These are phyloP conservation scores for Campoletis raptor DNA, from an alignment of 2,888 invertebrate genomes.

Conservation along the genomic window DNA sequence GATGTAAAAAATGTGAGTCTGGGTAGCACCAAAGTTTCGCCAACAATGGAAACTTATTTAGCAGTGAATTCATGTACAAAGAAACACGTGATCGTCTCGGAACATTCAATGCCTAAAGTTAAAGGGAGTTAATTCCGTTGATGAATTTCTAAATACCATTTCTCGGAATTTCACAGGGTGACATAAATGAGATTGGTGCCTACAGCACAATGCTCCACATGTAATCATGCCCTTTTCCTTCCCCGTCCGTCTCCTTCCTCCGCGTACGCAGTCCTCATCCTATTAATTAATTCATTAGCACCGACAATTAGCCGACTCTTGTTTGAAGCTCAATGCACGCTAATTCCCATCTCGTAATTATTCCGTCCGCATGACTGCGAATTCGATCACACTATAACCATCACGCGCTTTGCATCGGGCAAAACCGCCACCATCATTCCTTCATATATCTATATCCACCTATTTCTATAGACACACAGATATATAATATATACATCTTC, in stretches of 20 bases:
- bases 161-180: constrained; percentile 37
- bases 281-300: constrained; percentile 79
- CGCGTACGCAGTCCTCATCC: constrained; percentile 62
- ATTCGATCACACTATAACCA: constrained; percentile 62
- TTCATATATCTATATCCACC: neutral
- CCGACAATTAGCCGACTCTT: constrained; percentile 76
- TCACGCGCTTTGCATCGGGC: constrained; percentile 31
- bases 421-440: constrained; percentile 36
- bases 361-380: constrained; percentile 75
- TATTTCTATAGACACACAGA: neutral
- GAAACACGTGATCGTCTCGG: constrained; percentile 1
- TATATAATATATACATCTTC: neutral
- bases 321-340: constrained; percentile 74
- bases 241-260: constrained; percentile 33
- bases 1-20: constrained; percentile 6
- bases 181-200: constrained; percentile 5
- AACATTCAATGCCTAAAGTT: constrained; percentile 44
- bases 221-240: constrained; percentile 56
- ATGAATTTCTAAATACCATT: constrained; percentile 65
- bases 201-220: neutral
- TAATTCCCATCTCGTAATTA: constrained; percentile 77
- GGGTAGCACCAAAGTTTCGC: neutral
- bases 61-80: neutral
- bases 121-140: constrained; percentile 57
- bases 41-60: constrained; percentile 1